These are phyloP conservation scores for Rhaphigaster nebulosa DNA, from an alignment of 2,888 invertebrate genomes.

Conservation along the genomic window DNA sequence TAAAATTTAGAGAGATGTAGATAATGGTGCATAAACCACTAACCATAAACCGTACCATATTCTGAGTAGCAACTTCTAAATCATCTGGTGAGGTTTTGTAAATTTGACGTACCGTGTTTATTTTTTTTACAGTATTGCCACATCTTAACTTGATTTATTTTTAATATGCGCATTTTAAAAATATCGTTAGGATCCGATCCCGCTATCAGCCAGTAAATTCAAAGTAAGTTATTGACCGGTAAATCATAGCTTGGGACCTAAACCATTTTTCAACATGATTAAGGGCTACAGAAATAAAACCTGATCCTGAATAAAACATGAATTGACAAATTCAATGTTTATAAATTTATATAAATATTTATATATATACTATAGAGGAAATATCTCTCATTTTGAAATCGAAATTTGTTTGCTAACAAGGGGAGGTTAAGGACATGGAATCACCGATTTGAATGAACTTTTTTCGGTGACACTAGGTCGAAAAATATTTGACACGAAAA, in stretches of 20 bases:
- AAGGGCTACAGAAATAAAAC: not conserved
- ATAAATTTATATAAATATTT: no score
- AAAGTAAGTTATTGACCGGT: not conserved
- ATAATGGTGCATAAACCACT: no score
- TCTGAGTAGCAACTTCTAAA: not conserved
- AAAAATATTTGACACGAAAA: no score
- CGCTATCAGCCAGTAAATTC: not conserved
- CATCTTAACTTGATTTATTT: not conserved
- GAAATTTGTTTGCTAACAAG: not conserved
- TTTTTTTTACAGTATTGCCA: not conserved
- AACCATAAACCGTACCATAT: not conserved
- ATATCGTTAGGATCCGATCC: not conserved
- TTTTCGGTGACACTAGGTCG: no score
- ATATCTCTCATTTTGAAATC: not conserved
- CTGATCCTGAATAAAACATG: slow-evolving; percentile 27
- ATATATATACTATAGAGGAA: not conserved
- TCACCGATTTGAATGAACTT: no score
- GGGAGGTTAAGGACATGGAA: no score
- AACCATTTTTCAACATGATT: slow-evolving; percentile 23
- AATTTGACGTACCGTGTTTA: not conserved
- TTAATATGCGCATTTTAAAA: slow-evolving; percentile 5
- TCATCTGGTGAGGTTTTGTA: not conserved
- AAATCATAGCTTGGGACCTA: not conserved
- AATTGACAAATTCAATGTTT: not conserved
- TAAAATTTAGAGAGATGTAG: no score